These are phyloP conservation scores for Microctenopoma lineatum DNA, from an alignment of 2,797 vertebrate genomes.

Conservation along the genomic window DNA sequence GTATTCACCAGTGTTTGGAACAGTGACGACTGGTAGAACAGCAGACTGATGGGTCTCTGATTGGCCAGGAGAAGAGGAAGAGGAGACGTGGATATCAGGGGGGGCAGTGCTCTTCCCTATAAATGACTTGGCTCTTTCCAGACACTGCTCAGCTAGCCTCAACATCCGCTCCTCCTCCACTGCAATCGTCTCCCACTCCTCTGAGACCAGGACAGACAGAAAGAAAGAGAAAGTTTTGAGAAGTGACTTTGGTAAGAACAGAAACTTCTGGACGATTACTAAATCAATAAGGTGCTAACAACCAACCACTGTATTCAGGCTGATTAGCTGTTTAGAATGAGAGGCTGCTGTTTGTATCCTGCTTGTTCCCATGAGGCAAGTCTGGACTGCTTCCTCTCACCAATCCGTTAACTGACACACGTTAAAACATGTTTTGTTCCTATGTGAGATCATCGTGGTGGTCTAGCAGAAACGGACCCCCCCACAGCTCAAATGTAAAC, in stretches of 20 bases:
- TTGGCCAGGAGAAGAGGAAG: slow-evolving; percentile 21
- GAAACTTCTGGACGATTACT: neutral
- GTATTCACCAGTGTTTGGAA: slow-evolving; percentile 56
- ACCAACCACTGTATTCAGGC: slow-evolving; percentile 6
- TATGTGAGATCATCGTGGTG: neutral
- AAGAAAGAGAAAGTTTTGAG: neutral
- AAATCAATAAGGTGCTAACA: slow-evolving; percentile 1
- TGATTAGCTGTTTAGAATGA: slow-evolving; percentile 39
- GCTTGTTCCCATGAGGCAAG: neutral
- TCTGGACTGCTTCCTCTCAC: neutral
- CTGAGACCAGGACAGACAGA: slow-evolving; percentile 52
- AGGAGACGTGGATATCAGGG: slow-evolving; percentile 9
- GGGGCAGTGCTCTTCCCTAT: slow-evolving; percentile 68
- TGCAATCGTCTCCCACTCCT: slow-evolving; percentile 69
- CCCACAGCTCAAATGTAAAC: neutral
- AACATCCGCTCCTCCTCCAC: slow-evolving; percentile 91
- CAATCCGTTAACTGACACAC: neutral
- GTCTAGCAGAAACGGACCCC: neutral
- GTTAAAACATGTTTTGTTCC: neutral
- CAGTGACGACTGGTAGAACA: neutral
- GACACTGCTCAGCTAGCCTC: slow-evolving; percentile 92
- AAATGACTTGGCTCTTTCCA: slow-evolving; percentile 92
- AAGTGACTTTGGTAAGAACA: neutral
- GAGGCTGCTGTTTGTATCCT: too few relatives aligned
- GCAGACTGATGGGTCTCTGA: slow-evolving; percentile 11